Conservation (phyloP, 2,113 vertebrate species). For the Anas platyrhynchos region DNA sequence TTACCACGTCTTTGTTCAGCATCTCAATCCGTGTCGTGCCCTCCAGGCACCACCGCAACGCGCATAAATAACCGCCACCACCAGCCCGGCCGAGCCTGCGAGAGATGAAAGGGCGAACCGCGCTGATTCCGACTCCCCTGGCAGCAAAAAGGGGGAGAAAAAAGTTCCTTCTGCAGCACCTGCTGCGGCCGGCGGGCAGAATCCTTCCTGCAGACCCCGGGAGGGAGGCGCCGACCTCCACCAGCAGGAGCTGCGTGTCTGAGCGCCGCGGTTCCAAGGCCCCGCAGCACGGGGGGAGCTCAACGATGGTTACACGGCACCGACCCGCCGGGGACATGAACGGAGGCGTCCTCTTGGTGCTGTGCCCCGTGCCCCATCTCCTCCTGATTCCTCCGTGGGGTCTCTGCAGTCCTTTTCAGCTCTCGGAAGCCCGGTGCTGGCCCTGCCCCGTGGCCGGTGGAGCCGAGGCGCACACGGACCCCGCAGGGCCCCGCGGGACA, state of each 20-base stretch:
- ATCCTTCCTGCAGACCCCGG: not conserved
- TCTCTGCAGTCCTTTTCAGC: too few relatives aligned
- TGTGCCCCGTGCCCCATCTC: too few relatives aligned
- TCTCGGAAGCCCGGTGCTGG: too few relatives aligned
- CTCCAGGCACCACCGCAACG: not conserved
- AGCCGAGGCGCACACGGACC: too few relatives aligned
- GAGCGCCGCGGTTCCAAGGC: not conserved
- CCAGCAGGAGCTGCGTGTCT: not conserved
- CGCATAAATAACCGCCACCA: not conserved
- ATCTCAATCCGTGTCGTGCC: not conserved
- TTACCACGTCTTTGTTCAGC: not conserved
- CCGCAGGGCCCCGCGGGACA: too few relatives aligned
- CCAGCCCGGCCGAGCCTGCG: not conserved
- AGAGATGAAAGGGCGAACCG: not conserved
- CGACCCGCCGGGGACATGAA: not conserved
- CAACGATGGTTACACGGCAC: not conserved
- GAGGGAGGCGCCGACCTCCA: not conserved
- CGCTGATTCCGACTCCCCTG: not conserved
- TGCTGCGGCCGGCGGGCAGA: not conserved
- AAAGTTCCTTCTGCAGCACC: not conserved
- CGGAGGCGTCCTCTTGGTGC: too few relatives aligned
- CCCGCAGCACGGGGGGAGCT: too few relatives aligned
- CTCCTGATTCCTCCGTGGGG: too few relatives aligned
- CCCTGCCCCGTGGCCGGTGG: too few relatives aligned
- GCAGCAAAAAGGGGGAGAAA: not conserved